A percentile compares a stretch with the other conserved stretches of the same genome.
Evolutionary conservation across 2,888 invertebrate species (phyloP).

Genomic region (Lasiommata megera): DNA sequence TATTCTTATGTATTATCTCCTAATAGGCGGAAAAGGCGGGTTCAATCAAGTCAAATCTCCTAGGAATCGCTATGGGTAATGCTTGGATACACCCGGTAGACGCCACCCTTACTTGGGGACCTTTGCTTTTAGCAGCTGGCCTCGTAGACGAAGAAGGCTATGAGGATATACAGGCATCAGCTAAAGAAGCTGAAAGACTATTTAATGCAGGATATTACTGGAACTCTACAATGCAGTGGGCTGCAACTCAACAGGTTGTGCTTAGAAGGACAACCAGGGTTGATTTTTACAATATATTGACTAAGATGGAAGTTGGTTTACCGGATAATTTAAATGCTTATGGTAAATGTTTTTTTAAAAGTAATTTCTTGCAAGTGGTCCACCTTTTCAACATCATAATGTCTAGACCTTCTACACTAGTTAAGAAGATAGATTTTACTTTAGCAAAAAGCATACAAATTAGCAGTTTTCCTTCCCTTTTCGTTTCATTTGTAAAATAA

Average conservation of each 20-base stretch:
- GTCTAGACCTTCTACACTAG: no score
- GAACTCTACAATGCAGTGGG: slow-evolving; percentile 84
- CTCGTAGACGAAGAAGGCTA: slow-evolving; percentile 86
- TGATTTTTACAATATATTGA: slow-evolving; percentile 91
- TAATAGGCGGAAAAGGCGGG: slow-evolving; percentile 83
- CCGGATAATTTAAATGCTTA: slow-evolving; percentile 20
- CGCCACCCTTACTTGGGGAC: slow-evolving; percentile 91
- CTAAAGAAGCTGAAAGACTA: slow-evolving; percentile 77
- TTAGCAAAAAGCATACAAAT: no score
- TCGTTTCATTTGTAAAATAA: no score
- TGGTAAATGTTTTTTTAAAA: slow-evolving; percentile 11
- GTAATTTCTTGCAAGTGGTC: neutral
- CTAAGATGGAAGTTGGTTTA: slow-evolving; percentile 53
- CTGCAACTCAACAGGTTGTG: slow-evolving; percentile 83
- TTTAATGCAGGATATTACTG: slow-evolving; percentile 81
- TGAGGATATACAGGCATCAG: slow-evolving; percentile 79
- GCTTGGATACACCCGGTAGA: slow-evolving; percentile 95
- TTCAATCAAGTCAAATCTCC: slow-evolving; percentile 85
- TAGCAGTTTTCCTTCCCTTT: no score
- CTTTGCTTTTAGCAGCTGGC: slow-evolving; percentile 87
- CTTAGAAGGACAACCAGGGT: slow-evolving; percentile 83
- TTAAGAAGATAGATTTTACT: no score
- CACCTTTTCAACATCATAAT: no score
- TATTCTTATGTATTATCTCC: neutral
- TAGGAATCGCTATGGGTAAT: slow-evolving; percentile 92